These are phyloP conservation scores for Subacronicta megacephala DNA, from an alignment of 2,888 invertebrate species.

Conservation along the genomic window DNA sequence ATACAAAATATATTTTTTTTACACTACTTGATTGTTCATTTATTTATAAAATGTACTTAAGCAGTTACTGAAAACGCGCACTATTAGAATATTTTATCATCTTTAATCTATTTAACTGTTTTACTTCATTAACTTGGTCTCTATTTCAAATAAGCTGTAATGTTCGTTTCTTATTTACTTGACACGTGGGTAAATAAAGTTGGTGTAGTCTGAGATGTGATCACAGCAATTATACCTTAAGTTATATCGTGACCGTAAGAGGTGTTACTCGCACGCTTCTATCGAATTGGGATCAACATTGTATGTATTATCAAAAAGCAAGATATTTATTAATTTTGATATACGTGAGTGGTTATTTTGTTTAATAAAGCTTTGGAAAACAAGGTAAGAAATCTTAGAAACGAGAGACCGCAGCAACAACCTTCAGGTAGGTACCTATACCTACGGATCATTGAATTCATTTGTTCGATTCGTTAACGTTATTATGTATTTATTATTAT, in stretches of 20 bases:
- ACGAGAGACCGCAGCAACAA: no score
- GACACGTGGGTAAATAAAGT: slow-evolving; percentile 18
- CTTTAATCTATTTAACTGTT: neutral
- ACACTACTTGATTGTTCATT: no score
- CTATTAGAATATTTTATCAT: no score
- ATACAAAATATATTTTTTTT: no score
- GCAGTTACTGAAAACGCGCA: no score
- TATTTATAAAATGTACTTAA: no score
- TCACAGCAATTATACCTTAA: slow-evolving; percentile 15
- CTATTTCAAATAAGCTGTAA: neutral
- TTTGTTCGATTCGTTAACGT: no score
- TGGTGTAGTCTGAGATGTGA: neutral
- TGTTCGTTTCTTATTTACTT: slow-evolving; percentile 14
- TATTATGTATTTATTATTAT: no score
- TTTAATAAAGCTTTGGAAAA: no score
- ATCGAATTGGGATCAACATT: slow-evolving; percentile 1
- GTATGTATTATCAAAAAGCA: slow-evolving; percentile 4
- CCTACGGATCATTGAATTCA: no score
- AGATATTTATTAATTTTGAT: neutral
- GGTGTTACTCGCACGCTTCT: slow-evolving; percentile 25
- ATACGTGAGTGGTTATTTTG: slow-evolving; percentile 17
- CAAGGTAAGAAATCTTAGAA: no score
- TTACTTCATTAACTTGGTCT: slow-evolving; percentile 5
- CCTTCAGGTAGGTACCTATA: no score
- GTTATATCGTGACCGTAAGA: slow-evolving; percentile 31